phyloP scores from a whole-genome alignment of 2,888 invertebrate genomes.

The Agrilus mali region DNA sequence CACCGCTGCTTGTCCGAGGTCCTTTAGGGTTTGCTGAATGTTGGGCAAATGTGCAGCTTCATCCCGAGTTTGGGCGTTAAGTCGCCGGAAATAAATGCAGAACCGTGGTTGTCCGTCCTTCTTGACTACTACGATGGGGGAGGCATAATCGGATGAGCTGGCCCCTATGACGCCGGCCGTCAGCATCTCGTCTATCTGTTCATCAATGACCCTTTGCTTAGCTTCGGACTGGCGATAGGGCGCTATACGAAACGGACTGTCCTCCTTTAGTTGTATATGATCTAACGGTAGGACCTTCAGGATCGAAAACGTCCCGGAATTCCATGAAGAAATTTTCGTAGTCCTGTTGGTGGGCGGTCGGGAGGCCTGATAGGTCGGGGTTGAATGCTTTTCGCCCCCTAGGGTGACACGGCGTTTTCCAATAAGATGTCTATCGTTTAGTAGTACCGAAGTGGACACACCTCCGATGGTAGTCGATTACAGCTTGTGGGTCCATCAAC shows the following conservation, averaged over 20 bases:
- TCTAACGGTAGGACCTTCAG: too few species aligned
- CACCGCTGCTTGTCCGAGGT: too few species aligned
- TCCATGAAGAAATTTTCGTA: too few species aligned
- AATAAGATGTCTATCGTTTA: too few species aligned
- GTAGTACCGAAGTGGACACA: too few species aligned
- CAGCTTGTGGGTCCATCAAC: too few species aligned
- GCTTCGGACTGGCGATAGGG: constrained; percentile 16
- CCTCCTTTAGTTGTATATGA: not conserved
- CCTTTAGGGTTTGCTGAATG: constrained; percentile 15
- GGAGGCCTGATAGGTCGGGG: too few species aligned
- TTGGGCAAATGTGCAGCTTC: constrained; percentile 12
- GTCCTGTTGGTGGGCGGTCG: too few species aligned
- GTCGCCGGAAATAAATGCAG: constrained; percentile 11
- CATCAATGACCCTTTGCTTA: constrained; percentile 11
- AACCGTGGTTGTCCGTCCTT: constrained; percentile 9
- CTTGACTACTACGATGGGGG: constrained; percentile 11
- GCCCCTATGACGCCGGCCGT: constrained; percentile 13
- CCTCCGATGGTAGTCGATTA: too few species aligned
- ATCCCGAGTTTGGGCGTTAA: constrained; percentile 10
- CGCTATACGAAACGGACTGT: constrained; percentile 8
- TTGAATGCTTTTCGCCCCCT: too few species aligned
- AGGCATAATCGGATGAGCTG: constrained; percentile 9
- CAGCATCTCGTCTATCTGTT: constrained; percentile 14
- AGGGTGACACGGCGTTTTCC: too few species aligned
- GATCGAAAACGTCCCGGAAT: too few species aligned